Base-by-base conservation (phyloP, 2,888 invertebrate genomes). In the Cyaniris semiargus region DNA sequence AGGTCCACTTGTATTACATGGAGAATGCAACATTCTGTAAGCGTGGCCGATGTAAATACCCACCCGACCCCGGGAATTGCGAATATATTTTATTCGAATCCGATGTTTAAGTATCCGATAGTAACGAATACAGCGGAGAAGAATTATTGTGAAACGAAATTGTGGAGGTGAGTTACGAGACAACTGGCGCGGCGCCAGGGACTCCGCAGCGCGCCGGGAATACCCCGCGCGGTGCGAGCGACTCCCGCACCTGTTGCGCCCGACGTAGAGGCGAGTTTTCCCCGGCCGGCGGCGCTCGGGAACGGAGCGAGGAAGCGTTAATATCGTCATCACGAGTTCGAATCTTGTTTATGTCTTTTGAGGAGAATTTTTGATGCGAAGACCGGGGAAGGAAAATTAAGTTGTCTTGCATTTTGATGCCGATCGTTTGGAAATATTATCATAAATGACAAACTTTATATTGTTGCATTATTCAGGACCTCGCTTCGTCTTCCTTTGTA, bases 251-350 rank as follows among this genome's bases (percentile, higher is more conserved):
- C 56, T 58, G 71, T 38, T 58, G 38, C 76, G 1, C 21, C 8
- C 8, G n/a, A 10, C 7, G 21, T n/a, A 76, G 72, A 18, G 76
- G 56, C 34, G 31, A 76, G 53, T 23, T 70, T 76, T 70, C 21
- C 27, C 38, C 15, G 18, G 44, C 38, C 21, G 27, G 5, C 10
- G 5, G 13, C 70, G 3, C 44, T 4, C 15, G 38, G 44, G 18
- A 48, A 13, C 8, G 23, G 21, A 6, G 71, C 15, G 34, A 15
- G 48, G 76, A 76, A 38, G 76, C 58, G 72, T 76, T 76, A 76
- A 72, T 72, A 72, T 72, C 76, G 70, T 76, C 76, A 76, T 76
- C 76, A 71, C 76, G 76, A 76, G 71, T 71, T 76, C 76, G 58
- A 76, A 72, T 76, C 44, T 71, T 76, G 76, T 76, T 76, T 72